phyloP scores from a whole-genome alignment of 2,113 vertebrate species.

The Haemorhous mexicanus region DNA sequence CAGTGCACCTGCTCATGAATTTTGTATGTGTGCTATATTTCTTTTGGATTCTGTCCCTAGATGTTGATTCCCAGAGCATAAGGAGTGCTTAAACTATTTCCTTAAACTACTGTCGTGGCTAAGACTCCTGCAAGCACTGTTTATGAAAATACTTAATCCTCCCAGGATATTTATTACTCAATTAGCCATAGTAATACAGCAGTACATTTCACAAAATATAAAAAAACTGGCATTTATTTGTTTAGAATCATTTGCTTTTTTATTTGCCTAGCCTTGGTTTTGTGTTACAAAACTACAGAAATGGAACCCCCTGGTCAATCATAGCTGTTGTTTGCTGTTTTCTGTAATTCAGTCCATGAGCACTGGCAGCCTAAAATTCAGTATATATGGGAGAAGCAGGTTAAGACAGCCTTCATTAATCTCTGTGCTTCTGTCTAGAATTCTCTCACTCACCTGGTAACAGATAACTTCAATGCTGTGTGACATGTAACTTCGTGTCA shows the following conservation, averaged over 20 bases:
- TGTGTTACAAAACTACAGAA: neutral
- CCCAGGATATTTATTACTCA: neutral
- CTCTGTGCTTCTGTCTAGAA: neutral
- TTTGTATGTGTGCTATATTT: neutral
- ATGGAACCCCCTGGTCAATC: neutral
- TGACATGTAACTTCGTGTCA: neutral
- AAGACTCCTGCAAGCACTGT: neutral
- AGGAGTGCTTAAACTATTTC: neutral
- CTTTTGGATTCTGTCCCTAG: neutral
- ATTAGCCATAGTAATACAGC: neutral
- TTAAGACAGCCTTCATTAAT: neutral
- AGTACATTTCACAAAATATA: neutral
- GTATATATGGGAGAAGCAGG: neutral
- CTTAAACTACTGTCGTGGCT: neutral
- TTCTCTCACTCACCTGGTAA: neutral
- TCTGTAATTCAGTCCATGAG: neutral
- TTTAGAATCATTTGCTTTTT: neutral
- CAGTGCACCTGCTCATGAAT: neutral
- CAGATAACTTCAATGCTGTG: neutral
- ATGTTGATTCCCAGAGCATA: neutral
- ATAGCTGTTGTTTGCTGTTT: neutral
- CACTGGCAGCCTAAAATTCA: neutral
- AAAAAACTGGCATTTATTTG: conserved; percentile 12
- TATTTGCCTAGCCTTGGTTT: neutral
- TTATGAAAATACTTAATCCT: conserved; percentile 10